Evolutionary conservation across 2,888 invertebrate species (phyloP), one percentile per base, ranked within the genome.

Genomic region (Drosophila neotestacea): DNA sequence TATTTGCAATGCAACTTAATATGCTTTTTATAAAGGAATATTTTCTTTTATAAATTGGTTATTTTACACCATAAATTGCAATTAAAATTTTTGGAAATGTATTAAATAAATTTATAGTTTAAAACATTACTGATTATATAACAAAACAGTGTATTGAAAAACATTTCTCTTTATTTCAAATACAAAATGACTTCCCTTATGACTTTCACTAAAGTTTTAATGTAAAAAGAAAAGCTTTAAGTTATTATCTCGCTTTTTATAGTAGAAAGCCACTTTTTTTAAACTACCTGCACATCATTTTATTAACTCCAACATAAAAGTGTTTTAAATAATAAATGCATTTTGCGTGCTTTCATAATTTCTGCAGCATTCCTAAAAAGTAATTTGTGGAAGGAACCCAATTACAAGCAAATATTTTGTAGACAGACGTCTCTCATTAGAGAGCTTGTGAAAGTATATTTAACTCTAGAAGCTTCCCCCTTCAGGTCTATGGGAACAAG

Each of bases 331-430:
- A 73, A 62, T 73, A 69, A 82, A 74, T 79, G 76, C 67, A 72
- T 70, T 70, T 61, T 55, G 50, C 69, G 63, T 68, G 72, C 77
- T 64, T 70, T 81, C 60, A 79, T 75, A 77, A 79, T 61, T 69
- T 46, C 30, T 0, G 9, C 7, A 65, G 36, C 28, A 47, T 38
- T 30, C 27, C 11, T 30, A 54, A 38, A 67, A 72, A 64, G 41
- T 7, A 59, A 70, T 56, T 58, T 65, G 64, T 41, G 41, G 3
- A 34, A 59, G 59, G 50, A 70, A 65, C 69, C 71, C 82, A 84
- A 87, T 84, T 79, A 79, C 77, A 70, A 48, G 72, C 52, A 77
- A 85, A 73, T 79, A 76, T 77, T 78, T 67, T 65, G 79, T 72
- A 74, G 48, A 77, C 71, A 67, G 58, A 30, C 56, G 63, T 47